These are phyloP conservation scores for Epinephelus moara DNA, from an alignment of 2,113 vertebrate genomes.

Conservation along the genomic window DNA sequence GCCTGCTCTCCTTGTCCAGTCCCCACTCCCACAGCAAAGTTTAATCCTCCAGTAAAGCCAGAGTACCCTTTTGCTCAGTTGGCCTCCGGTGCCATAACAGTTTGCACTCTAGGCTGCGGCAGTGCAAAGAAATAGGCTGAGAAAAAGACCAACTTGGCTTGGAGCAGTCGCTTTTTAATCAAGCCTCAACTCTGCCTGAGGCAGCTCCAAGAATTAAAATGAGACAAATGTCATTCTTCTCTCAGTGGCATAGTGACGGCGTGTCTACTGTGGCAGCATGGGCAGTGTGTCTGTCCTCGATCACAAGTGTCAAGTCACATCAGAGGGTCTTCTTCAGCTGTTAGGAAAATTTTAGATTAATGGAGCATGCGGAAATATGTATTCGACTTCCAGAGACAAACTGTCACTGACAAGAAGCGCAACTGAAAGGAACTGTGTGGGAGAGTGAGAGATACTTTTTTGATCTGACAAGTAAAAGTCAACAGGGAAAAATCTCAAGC, in stretches of 20 bases:
- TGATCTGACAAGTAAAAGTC: slow-evolving; percentile 32
- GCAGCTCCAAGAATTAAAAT: slow-evolving; percentile 68
- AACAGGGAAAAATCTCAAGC: slow-evolving; percentile 22
- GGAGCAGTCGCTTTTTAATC: slow-evolving; percentile 61
- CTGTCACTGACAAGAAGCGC: slow-evolving; percentile 5
- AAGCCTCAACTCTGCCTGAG: slow-evolving; percentile 54
- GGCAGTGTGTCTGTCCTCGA: slow-evolving; percentile 46
- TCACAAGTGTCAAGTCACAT: slow-evolving; percentile 49
- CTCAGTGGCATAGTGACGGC: slow-evolving; percentile 41
- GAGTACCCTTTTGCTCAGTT: slow-evolving; percentile 59
- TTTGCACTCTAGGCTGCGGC: slow-evolving; percentile 41
- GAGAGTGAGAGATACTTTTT: slow-evolving; percentile 4
- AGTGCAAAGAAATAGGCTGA: slow-evolving; percentile 45
- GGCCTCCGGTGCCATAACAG: slow-evolving; percentile 56
- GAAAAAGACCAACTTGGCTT: slow-evolving; percentile 56
- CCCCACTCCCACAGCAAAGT: slow-evolving; percentile 54
- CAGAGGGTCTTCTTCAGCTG: slow-evolving; percentile 67
- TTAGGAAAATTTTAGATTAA: slow-evolving; percentile 44
- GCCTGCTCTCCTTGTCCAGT: slow-evolving; percentile 59
- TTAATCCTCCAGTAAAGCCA: slow-evolving; percentile 67
- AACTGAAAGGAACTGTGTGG: not conserved
- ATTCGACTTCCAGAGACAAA: not conserved
- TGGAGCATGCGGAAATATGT: slow-evolving; percentile 19
- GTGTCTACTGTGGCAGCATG: slow-evolving; percentile 43
- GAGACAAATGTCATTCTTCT: slow-evolving; percentile 71